Base-by-base conservation (phyloP, 2,888 invertebrate genomes). In the Caenorhabditis afra region DNA sequence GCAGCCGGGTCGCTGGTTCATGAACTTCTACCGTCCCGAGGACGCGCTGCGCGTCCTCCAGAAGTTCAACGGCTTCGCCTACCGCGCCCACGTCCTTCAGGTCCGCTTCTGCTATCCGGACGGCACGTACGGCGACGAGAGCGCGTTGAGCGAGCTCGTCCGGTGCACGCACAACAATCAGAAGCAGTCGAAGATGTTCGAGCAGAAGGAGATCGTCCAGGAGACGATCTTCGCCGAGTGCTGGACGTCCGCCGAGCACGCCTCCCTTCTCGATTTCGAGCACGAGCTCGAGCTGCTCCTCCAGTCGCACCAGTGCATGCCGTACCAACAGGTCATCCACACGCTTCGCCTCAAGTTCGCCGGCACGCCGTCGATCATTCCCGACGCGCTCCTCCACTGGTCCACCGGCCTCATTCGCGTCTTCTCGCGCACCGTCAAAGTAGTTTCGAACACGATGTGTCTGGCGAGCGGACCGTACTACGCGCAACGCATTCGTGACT, bases 71-170 rank as follows among this genome's bases (percentile, higher is more conserved):
- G 75, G 71, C 12, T 80, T 52, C 67, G n/a, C 20, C 8, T 80
- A 71, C 49, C 70, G 80, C n/a, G 37, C 52, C 12, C 68, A 80
- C 22, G 45, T 52, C n/a, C 44, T 80, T 10, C 64, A 47, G 20
- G 80, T 80, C 3, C 47, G 80, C 50, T 75, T 71, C 71, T 80
- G 80, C 49, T 71, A 66, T 61, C 75, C 71, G 8, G 80, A 80
- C 61, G 80, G 80, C 57, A 80, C 80, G 74, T 80, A 64, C 45
- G 75, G 80, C 50, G 80, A 80, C 45, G 80, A 80, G 50, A 35
- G 53, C 5, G 73, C 80, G 23, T 53, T 80, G 18, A 20, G 55
- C 7, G 67, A 75, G n/a, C 55, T 80, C 39, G 80, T 80, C 22
- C 39, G 53, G 16, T 73, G 79, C 64, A 29, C 29, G 7, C 29